A percentile compares a stretch with the other conserved stretches of the same genome.
These are phyloP conservation scores for Cygnus buccinator DNA, from an alignment of 2,113 vertebrate genomes.

Conservation along the genomic window DNA sequence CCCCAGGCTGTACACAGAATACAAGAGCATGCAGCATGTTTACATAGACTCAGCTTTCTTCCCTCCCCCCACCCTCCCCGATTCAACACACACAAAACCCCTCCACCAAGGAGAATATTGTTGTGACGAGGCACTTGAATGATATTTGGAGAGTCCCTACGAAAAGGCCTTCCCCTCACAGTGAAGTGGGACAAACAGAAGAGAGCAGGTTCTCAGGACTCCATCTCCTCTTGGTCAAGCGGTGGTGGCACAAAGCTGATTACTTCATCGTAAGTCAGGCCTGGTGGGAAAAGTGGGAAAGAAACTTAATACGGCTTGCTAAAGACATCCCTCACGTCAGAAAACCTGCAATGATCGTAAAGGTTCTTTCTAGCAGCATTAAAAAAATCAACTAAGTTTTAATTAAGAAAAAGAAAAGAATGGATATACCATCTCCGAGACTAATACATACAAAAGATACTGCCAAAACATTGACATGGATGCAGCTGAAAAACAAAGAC, in stretches of 20 bases:
- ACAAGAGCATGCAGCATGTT: constrained; percentile 72
- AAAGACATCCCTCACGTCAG: background rate
- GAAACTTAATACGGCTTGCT: background rate
- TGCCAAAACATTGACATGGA: fast-evolving
- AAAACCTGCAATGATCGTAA: background rate
- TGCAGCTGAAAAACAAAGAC: background rate
- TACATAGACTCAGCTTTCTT: constrained; percentile 60
- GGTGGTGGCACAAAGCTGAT: constrained; percentile 90
- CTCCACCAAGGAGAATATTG: constrained; percentile 81
- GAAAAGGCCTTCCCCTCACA: constrained; percentile 82
- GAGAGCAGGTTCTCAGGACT: constrained; percentile 84
- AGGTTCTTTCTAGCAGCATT: background rate
- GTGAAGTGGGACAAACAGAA: constrained; percentile 70
- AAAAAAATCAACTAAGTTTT: background rate
- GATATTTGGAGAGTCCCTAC: constrained; percentile 78
- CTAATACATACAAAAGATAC: background rate
- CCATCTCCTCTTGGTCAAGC: constrained; percentile 95
- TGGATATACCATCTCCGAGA: background rate
- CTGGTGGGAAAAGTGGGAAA: constrained; percentile 67
- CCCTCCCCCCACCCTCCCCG: constrained; percentile 16
- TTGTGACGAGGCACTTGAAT: constrained; percentile 93
- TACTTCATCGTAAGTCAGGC: constrained; percentile 94
- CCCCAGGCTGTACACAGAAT: constrained; percentile 62
- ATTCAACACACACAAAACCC: constrained; percentile 57
- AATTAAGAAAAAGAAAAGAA: background rate